Percentiles rank a stretch among this genome's conserved stretches.
Evolutionary conservation across 2,888 invertebrate species (phyloP).

Genomic region (Athalia circularis): DNA sequence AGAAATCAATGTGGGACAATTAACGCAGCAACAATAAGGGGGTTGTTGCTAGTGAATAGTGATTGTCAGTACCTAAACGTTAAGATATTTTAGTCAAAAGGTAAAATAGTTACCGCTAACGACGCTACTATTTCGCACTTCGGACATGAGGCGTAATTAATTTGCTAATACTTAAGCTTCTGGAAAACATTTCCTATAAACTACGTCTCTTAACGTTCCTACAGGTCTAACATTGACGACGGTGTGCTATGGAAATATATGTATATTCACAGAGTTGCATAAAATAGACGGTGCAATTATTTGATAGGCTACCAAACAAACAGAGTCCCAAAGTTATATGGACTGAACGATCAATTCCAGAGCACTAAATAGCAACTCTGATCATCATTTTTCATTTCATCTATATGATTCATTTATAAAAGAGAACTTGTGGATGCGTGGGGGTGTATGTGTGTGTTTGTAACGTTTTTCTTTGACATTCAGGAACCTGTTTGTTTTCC

Average conservation of each 20-base stretch:
- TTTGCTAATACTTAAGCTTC: conserved; percentile 30
- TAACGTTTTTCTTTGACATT: too few relatives aligned
- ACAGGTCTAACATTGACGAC: conserved; percentile 10
- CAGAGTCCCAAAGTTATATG: too few relatives aligned
- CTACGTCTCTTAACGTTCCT: background rate
- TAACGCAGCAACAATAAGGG: conserved; percentile 14
- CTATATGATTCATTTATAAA: too few relatives aligned
- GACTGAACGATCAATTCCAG: too few relatives aligned
- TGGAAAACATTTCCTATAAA: conserved; percentile 21
- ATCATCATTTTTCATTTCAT: too few relatives aligned
- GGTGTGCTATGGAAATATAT: conserved; percentile 16
- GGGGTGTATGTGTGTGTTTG: too few relatives aligned
- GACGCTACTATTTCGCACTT: conserved; percentile 8
- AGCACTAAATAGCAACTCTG: too few relatives aligned
- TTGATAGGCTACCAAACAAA: too few relatives aligned
- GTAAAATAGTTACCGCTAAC: conserved; percentile 27
- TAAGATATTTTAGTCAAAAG: conserved; percentile 41
- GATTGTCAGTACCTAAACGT: conserved; percentile 42
- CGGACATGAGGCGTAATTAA: conserved; percentile 8
- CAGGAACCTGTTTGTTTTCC: conserved; percentile 17
- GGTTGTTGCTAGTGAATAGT: conserved; percentile 36
- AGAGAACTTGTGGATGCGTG: too few relatives aligned
- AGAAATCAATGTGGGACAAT: background rate
- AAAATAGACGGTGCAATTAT: conserved; percentile 12
- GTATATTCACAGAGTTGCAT: conserved; percentile 14